Base-by-base conservation (phyloP, 2,113 vertebrate species). In the Rhinopomastus cyanomelas region DNA sequence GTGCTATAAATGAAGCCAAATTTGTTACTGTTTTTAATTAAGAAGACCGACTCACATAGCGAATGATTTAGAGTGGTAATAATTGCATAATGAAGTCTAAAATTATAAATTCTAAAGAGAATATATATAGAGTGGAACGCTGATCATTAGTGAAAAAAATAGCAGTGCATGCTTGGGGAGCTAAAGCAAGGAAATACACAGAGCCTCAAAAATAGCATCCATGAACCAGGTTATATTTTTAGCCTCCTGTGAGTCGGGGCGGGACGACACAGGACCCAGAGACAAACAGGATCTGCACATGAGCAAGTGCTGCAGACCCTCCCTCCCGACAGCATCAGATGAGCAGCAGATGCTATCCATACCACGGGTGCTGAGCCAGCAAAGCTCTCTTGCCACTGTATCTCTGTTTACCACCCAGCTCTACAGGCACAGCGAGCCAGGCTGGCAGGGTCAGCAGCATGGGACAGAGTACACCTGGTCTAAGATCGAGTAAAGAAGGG, bases 171-270 rank as follows among this genome's bases (percentile, higher is more conserved):
- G 73, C 77, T 12, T 57, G 57, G 52, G 67, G 84, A 90, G 88
- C 69, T 90, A 62, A 61, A 72, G 65, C 81, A 42, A 85, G 77
- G 68, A 32, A 84, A 94, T 88, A 88, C 64, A 68, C 16, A 75
- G 73, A 86, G 34, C 65, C 82, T 73, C 39, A 39, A 49, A 7
- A 93, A 96, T 88, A 95, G 87, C 39, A 65, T 8, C 81, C 23
- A 2, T 81, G 83, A 79, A 34, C 7, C 62, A 85, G 81, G 69
- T 55, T 87, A 0, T 95, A 95, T 94, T 94, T 96, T 90, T 86
- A 91, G 66, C 30, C 39, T 78, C 12, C 73, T 61, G 88, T 1
- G 0, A 86, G 84, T 23, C 68, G 64, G 15, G 36, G 2, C 16
- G 1, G 5, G n/a, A n/a, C n/a, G 77, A 69, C 61, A 55, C 61